These are phyloP conservation scores for Hemicrepidius hirtus DNA, from an alignment of 2,888 invertebrate genomes.

Conservation along the genomic window DNA sequence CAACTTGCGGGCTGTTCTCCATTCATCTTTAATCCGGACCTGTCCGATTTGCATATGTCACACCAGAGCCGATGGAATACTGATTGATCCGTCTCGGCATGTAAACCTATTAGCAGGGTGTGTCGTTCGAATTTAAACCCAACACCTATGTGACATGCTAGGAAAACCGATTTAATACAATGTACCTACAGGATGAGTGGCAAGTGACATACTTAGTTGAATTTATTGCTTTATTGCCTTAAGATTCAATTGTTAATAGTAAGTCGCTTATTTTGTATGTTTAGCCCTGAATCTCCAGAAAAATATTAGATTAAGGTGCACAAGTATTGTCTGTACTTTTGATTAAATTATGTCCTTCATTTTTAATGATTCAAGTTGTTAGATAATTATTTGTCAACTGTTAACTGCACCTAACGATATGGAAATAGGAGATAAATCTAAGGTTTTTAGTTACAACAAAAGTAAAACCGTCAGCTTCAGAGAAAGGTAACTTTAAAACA, in stretches of 20 bases:
- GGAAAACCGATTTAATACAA: conserved; percentile 12
- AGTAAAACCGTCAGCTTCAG: no score
- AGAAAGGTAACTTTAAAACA: no score
- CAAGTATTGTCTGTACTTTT: no score
- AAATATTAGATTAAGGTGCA: no score
- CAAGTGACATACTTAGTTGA: not conserved
- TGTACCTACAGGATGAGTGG: conserved; percentile 1
- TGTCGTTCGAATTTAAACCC: conserved; percentile 57
- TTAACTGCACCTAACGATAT: no score
- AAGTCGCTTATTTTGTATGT: not conserved
- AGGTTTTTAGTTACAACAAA: no score
- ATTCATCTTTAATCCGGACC: conserved; percentile 55
- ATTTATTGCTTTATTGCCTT: not conserved
- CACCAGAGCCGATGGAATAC: conserved; percentile 54
- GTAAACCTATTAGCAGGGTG: conserved; percentile 61
- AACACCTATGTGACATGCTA: conserved; percentile 42
- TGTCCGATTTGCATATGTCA: conserved; percentile 58
- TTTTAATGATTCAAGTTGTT: no score
- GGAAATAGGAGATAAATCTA: no score
- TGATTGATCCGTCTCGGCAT: conserved; percentile 58
- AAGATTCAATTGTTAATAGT: not conserved
- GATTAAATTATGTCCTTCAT: no score
- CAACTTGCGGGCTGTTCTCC: conserved; percentile 4
- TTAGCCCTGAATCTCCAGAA: no score
- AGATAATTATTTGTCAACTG: no score